These are phyloP conservation scores for Tenthredo scrophulariae DNA, from an alignment of 2,888 invertebrate species.

Conservation along the genomic window DNA sequence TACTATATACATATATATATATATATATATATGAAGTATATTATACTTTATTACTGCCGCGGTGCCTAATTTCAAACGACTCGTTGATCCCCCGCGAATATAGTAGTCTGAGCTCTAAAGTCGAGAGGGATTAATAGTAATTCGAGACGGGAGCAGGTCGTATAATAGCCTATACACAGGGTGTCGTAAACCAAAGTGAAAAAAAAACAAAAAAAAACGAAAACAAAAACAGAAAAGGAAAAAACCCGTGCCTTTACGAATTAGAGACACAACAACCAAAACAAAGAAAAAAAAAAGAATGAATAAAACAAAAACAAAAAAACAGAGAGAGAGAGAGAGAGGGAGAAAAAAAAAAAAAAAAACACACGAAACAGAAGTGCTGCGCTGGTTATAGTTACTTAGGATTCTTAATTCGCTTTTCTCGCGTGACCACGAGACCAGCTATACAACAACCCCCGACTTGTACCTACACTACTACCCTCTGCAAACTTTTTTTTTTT, in stretches of 20 bases:
- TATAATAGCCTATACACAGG: background rate
- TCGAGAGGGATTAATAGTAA: slow-evolving; percentile 40
- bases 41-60: background rate
- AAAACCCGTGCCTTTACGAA: background rate
- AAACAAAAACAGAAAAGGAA: background rate
- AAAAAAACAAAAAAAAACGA: background rate
- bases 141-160: slow-evolving; percentile 27
- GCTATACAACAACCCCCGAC: background rate
- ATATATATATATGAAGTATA: background rate
- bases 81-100: background rate
- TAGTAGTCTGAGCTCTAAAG: slow-evolving; percentile 26
- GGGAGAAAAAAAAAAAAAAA: background rate
- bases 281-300: background rate
- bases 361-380: background rate
- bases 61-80: background rate
- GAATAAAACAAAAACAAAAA: background rate
- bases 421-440: background rate
- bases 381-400: slow-evolving; percentile 4
- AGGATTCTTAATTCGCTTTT: slow-evolving; percentile 33
- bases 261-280: background rate
- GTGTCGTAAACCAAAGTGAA: background rate
- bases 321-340: too few relatives aligned
- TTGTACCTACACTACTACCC: background rate
- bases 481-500: background rate
- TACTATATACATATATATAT: background rate